phyloP scores from a whole-genome alignment of 2,888 invertebrate species.

The Chymomyza caudatula region DNA sequence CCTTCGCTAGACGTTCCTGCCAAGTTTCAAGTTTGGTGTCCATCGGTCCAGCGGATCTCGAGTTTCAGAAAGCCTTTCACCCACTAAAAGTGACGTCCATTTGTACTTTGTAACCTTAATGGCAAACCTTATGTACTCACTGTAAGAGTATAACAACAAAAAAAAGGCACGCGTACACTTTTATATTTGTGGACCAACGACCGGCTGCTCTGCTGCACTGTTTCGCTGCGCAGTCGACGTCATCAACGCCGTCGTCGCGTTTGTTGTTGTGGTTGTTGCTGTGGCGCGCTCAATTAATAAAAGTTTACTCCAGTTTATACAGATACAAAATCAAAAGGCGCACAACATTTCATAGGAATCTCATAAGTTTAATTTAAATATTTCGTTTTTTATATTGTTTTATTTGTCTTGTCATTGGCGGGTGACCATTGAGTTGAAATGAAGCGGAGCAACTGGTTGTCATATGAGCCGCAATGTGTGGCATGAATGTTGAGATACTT shows the following conservation, averaged over 20 bases:
- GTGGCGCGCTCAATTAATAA: constrained; percentile 53
- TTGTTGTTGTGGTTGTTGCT: constrained; percentile 7
- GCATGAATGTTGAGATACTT: not conserved
- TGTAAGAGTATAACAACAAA: not conserved
- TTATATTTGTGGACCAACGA: not conserved
- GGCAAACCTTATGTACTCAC: not conserved
- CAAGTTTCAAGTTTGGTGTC: too few relatives aligned
- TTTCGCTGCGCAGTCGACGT: too few relatives aligned
- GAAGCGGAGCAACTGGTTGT: not conserved
- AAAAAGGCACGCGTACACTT: not conserved
- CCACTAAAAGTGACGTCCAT: not conserved
- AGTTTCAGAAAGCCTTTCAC: too few relatives aligned
- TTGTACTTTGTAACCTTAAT: not conserved
- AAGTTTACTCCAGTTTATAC: constrained; percentile 59
- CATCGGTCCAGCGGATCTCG: too few relatives aligned
- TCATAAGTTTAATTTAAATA: not conserved
- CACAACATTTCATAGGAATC: constrained; percentile 16
- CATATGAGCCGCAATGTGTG: not conserved
- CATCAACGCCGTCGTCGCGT: not conserved
- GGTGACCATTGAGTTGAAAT: not conserved
- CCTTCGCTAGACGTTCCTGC: too few relatives aligned
- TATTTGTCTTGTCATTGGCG: not conserved
- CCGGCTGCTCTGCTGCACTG: not conserved
- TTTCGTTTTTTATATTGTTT: not conserved
- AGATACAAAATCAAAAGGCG: constrained; percentile 41